Percentiles rank a stretch among this genome's conserved stretches.
These are phyloP conservation scores for Bucco capensis DNA, from an alignment of 2,113 vertebrate species.

Conservation along the genomic window DNA sequence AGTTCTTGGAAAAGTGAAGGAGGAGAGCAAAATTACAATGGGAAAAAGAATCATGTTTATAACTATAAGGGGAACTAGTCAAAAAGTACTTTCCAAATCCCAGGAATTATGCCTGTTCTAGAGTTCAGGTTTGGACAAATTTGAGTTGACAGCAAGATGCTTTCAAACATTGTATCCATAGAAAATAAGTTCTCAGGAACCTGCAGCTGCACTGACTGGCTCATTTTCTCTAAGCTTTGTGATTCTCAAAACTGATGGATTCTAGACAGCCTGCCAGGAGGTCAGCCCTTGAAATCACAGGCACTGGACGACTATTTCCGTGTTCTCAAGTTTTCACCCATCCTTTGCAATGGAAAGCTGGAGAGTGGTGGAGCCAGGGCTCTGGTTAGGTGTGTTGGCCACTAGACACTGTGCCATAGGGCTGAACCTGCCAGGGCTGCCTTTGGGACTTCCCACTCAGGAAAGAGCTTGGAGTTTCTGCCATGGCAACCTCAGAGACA, in stretches of 20 bases:
- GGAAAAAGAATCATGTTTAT: neutral
- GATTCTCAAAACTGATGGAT: neutral
- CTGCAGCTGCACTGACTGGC: neutral
- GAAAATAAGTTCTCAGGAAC: neutral
- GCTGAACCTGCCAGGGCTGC: neutral
- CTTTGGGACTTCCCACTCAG: fast-evolving
- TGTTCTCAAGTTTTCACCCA: neutral
- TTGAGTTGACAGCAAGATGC: neutral
- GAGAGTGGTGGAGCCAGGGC: neutral
- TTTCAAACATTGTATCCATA: neutral
- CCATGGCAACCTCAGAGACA: neutral
- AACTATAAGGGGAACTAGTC: neutral
- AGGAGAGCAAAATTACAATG: neutral
- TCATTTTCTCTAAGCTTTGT: neutral
- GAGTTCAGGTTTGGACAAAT: neutral
- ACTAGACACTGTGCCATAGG: fast-evolving
- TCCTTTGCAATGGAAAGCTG: neutral
- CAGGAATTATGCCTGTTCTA: neutral
- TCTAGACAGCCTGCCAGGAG: neutral
- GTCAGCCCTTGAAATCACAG: neutral
- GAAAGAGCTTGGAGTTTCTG: neutral
- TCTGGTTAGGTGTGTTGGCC: fast-evolving
- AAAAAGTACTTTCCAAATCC: neutral
- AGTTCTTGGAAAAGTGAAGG: neutral
- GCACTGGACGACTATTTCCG: neutral